A percentile compares a stretch with the other conserved stretches of the same genome.
Conservation (phyloP, 2,888 invertebrate species). For the Nudaria mundana region DNA sequence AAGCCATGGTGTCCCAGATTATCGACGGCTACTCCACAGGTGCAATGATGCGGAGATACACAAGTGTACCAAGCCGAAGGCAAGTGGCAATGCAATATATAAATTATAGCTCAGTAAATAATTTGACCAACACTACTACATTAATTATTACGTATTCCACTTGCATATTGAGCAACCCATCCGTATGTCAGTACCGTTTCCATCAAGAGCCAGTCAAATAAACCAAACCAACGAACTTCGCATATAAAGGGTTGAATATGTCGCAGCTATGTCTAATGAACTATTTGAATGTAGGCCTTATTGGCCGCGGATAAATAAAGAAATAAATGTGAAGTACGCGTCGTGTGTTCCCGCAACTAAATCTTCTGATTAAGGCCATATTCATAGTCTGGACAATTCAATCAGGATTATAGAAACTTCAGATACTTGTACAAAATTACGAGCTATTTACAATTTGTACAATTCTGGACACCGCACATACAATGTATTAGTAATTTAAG, state of each 20-base stretch:
- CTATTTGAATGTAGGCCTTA: slow-evolving; percentile 78
- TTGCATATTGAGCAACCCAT: slow-evolving; percentile 9
- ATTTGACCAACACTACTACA: too few relatives aligned
- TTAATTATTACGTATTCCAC: background rate
- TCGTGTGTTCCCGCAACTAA: slow-evolving; percentile 62
- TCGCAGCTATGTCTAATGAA: slow-evolving; percentile 65
- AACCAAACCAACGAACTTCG: slow-evolving; percentile 55
- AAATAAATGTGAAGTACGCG: slow-evolving; percentile 60
- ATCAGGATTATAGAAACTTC: too few relatives aligned
- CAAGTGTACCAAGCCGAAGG: too few relatives aligned
- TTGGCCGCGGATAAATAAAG: slow-evolving; percentile 70
- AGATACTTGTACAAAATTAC: too few relatives aligned
- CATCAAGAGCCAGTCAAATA: slow-evolving; percentile 61
- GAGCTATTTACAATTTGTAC: too few relatives aligned
- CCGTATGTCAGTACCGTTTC: slow-evolving; percentile 46
- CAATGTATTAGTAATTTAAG: too few relatives aligned
- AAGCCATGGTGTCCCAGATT: too few relatives aligned
- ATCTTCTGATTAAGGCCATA: slow-evolving; percentile 58
- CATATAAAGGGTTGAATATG: slow-evolving; percentile 67
- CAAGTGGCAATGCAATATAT: too few relatives aligned
- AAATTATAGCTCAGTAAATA: too few relatives aligned
- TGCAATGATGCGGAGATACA: too few relatives aligned
- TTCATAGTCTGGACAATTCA: slow-evolving; percentile 48
- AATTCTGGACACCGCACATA: too few relatives aligned
- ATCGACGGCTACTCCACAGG: too few relatives aligned